Percentiles rank a stretch among this genome's conserved stretches.
Evolutionary conservation across 1,140 invertebrate species (phyloP).

Genomic region (Lerema accius): DNA sequence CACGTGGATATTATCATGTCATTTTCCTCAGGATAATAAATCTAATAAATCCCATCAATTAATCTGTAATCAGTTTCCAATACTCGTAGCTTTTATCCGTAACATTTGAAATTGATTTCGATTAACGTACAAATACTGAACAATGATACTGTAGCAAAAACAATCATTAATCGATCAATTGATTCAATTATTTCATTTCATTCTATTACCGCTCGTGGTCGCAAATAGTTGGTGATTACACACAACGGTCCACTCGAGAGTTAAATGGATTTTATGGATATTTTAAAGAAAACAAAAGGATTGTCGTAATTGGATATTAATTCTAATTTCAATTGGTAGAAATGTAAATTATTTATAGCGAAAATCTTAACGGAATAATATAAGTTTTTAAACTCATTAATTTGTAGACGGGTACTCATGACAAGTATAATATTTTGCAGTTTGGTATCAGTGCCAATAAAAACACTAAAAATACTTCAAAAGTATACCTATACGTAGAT

Average conservation of each 20-base stretch:
- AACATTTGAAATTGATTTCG: neutral
- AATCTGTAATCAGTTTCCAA: too few relatives aligned
- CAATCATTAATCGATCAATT: conserved; percentile 10
- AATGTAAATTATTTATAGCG: too few relatives aligned
- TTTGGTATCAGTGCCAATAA: too few relatives aligned
- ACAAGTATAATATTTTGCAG: too few relatives aligned
- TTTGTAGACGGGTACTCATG: too few relatives aligned
- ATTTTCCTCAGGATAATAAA: too few relatives aligned
- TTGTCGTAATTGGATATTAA: conserved; percentile 5
- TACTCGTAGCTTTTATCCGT: neutral
- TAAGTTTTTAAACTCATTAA: too few relatives aligned
- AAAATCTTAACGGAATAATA: too few relatives aligned
- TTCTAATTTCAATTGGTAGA: neutral
- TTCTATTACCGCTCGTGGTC: conserved; percentile 3
- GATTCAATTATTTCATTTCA: conserved; percentile 18
- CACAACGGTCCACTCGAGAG: conserved; percentile 1
- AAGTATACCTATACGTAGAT: too few relatives aligned
- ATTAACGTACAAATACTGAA: neutral
- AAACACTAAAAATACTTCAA: too few relatives aligned
- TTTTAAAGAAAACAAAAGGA: conserved; percentile 8
- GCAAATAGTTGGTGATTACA: conserved; percentile 10
- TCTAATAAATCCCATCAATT: too few relatives aligned
- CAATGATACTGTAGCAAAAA: neutral
- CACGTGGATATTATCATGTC: too few relatives aligned
- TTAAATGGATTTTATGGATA: neutral